Percentiles rank a stretch among this genome's conserved stretches.
These are phyloP conservation scores for Camarhynchus parvulus DNA, from an alignment of 2,113 vertebrate species.

Conservation along the genomic window DNA sequence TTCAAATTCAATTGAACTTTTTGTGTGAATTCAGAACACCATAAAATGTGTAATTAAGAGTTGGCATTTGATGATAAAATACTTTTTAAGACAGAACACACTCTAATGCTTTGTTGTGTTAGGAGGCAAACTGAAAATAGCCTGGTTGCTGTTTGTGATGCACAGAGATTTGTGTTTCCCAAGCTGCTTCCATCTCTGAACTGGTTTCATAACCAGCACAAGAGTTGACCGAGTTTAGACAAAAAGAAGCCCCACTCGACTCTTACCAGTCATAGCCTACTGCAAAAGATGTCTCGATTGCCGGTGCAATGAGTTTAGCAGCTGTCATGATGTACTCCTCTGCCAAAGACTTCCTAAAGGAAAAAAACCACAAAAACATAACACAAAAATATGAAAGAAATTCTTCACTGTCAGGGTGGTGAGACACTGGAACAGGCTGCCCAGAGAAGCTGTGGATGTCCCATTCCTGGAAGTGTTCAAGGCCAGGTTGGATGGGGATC, in stretches of 20 bases:
- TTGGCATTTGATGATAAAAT: background rate
- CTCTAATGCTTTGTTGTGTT: background rate
- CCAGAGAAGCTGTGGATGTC: background rate
- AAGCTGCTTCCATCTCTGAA: background rate
- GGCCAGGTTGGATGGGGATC: background rate
- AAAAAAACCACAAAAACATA: background rate
- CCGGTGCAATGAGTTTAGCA: slow-evolving; percentile 94
- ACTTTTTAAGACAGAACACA: background rate
- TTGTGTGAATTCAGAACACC: background rate
- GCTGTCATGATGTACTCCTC: slow-evolving; percentile 98
- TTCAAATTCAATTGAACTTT: background rate
- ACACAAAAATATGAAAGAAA: background rate
- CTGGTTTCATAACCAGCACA: background rate
- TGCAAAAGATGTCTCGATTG: slow-evolving; percentile 91
- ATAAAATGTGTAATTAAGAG: background rate
- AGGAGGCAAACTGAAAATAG: background rate
- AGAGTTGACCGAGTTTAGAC: background rate
- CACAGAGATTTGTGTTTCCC: background rate
- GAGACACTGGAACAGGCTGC: background rate
- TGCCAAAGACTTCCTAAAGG: slow-evolving; percentile 85
- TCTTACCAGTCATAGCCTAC: slow-evolving; percentile 93
- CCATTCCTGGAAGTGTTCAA: background rate
- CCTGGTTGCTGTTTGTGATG: background rate
- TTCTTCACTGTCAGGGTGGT: background rate
- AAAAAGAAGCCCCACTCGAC: background rate